Evolutionary conservation across 2,797 vertebrate species (phyloP).

Genomic region (Platyrinchus mystaceus): DNA sequence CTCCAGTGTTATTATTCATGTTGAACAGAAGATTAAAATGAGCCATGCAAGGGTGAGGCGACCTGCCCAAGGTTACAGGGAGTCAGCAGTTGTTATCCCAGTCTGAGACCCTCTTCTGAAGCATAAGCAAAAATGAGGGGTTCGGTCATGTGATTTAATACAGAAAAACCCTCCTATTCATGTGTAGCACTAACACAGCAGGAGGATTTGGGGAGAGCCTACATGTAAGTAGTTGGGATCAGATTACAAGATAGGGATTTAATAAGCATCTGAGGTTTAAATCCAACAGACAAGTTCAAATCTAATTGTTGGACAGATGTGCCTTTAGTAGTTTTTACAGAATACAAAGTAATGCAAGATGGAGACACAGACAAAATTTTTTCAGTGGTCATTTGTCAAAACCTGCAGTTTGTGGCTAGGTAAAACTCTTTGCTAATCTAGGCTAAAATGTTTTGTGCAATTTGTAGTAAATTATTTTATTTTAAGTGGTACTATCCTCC

Average conservation of each 20-base stretch:
- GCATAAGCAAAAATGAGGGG: neutral
- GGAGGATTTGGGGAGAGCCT: neutral
- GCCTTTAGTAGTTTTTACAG: neutral
- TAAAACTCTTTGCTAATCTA: neutral
- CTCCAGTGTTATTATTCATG: conserved; percentile 8
- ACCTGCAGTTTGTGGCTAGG: neutral
- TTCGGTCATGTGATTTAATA: neutral
- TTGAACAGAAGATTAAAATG: conserved; percentile 28
- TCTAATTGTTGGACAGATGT: neutral
- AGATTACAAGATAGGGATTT: neutral
- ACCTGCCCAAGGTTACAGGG: conserved; percentile 30
- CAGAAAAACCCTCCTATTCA: neutral
- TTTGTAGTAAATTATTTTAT: neutral
- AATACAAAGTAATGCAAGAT: neutral
- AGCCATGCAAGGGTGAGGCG: neutral
- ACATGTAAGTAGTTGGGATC: neutral
- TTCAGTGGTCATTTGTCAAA: neutral
- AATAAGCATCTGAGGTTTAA: neutral
- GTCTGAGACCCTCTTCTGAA: neutral
- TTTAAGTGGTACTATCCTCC: neutral
- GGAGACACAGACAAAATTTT: neutral
- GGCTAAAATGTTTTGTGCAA: neutral
- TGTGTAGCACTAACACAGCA: neutral
- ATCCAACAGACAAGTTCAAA: neutral
- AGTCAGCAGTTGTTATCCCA: neutral